Evolutionary conservation across 2,797 vertebrate species (phyloP), one percentile per base, ranked within the genome.

Genomic region (Lacerta agilis): DNA sequence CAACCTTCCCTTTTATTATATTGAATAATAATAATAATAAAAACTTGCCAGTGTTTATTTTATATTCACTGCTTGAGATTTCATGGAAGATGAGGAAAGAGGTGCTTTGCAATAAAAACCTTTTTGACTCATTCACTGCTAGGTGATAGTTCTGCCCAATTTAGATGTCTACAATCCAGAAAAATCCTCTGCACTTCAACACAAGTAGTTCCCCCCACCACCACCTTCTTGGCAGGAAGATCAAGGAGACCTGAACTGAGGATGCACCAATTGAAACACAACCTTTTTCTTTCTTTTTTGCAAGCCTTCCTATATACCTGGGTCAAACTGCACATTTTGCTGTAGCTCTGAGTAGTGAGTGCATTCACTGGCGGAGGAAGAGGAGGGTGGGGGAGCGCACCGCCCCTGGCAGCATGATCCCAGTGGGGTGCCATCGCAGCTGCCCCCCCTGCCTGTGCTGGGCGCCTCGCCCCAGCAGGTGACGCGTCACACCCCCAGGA

Each of bases 51-150:
- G 55, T 64, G 83, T 85, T 78, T 84, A 91, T 78, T 91, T 92
- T 89, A 92, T 92, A 94, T 87, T 91, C 91, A 90, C 90, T 84
- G 88, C 78, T 91, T 8, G 82, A 91, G 75, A 94, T 95, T 93
- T 90, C 92, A 94, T 82, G 92, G 79, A 89, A 90, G 88, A 93
- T 92, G 93, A 94, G 90, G 85, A 94, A 94, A 95, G 72, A 85
- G 86, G 49, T 89, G 89, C 75, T 93, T 94, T 81, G 90, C 88
- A 92, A 66, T 77, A 75, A 55, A 15, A 93, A 84, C 83, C 80
- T 86, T 55, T 93, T 95, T 95, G 94, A 95, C 92, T 88, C 91
- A 2, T 94, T 90, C 88, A 45, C 13, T 88, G 49, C 92, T 86
- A 89, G 78, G 90, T 86, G 41, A 88, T 87, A 93, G 83, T 86